Evolutionary conservation across 2,797 vertebrate species (phyloP), one percentile per base, ranked within the genome.

Genomic region (Pseudochirops cupreus): DNA sequence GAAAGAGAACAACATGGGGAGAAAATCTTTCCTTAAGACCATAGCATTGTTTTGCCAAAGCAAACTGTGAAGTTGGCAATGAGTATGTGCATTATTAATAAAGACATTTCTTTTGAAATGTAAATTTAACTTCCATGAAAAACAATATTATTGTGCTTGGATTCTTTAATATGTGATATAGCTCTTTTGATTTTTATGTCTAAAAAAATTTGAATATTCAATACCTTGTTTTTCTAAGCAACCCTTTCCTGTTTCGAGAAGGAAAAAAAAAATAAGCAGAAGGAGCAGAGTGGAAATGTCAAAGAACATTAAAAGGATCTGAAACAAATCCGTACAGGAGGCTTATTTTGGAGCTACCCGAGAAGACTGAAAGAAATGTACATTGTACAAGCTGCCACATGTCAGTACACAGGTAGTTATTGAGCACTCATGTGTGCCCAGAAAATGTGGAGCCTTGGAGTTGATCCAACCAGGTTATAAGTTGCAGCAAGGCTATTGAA

Each of bases 1-100:
- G 10, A 58, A 62, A 93, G 94, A 67, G 53, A 33, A 91, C 31
- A 92, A 33, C 28, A 67, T 92, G 26, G 39, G 29, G 9, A 74
- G 13, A 94, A 92, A 58, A 93, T 39, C 91, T 95, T 96, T 95
- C 53, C 7, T 95, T 92, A 93, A 92, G 56, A 97, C 97, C 57
- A 90, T 96, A 95, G 95, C 91, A 87, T 16, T 96, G 93, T 98
- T 97, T 97, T 95, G 91, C 91, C 28, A 97, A 96, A 87, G 56
- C 94, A 82, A 55, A 74, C 82, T 96, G 53, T 92, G 94, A 92
- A 94, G 92, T 97, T 97, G 98, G 11, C 50, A 95, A 96, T 97
- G 97, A 95, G 96, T 98, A 97, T 95, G 97, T 98, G 96, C 91
- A 97, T 97, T 97, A 18, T 21, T 95, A 98, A 97, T 50, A 96